A percentile compares a stretch with the other conserved stretches of the same genome.
phyloP scores from a whole-genome alignment of 2,113 vertebrate genomes.

The Pterophyllum scalare region DNA sequence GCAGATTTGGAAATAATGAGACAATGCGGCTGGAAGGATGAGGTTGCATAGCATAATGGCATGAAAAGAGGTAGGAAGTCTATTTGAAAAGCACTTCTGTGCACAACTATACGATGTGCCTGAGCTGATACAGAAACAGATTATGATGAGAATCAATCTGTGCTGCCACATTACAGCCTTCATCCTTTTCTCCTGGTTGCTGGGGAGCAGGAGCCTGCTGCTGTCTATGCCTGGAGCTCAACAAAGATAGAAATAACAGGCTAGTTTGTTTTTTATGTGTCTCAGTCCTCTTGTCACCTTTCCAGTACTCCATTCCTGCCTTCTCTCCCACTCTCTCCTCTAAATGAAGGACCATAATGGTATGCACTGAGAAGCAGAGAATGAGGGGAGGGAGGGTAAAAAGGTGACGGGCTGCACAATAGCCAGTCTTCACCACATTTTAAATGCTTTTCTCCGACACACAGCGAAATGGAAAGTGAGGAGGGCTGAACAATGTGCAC shows the following conservation, averaged over 20 bases:
- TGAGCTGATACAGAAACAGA: conserved; percentile 56
- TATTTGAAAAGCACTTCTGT: conserved; percentile 44
- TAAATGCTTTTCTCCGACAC: conserved; percentile 39
- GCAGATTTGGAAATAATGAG: conserved; percentile 52
- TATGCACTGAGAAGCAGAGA: conserved; percentile 34
- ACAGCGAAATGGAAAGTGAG: conserved; percentile 32
- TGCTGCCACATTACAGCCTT: conserved; percentile 62
- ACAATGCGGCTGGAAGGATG: conserved; percentile 38
- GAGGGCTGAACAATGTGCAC: conserved; percentile 32
- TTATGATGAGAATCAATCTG: conserved; percentile 64
- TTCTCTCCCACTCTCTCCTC: not conserved
- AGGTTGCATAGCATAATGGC: conserved; percentile 21
- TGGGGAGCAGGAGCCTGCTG: conserved; percentile 42
- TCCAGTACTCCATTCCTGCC: conserved; percentile 43
- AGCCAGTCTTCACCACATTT: conserved; percentile 60
- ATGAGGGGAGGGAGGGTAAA: conserved; percentile 33
- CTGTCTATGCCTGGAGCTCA: conserved; percentile 33
- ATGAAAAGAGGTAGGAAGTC: conserved; percentile 53
- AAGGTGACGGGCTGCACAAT: conserved; percentile 64
- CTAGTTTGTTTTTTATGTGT: not conserved
- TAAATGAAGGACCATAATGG: conserved; percentile 46
- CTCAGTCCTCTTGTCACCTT: conserved; percentile 51
- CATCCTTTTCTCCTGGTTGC: conserved; percentile 50
- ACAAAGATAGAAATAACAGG: conserved; percentile 63
- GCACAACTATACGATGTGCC: conserved; percentile 26